phyloP scores from a whole-genome alignment of 2,888 invertebrate species.

The Orthosia gracilis region DNA sequence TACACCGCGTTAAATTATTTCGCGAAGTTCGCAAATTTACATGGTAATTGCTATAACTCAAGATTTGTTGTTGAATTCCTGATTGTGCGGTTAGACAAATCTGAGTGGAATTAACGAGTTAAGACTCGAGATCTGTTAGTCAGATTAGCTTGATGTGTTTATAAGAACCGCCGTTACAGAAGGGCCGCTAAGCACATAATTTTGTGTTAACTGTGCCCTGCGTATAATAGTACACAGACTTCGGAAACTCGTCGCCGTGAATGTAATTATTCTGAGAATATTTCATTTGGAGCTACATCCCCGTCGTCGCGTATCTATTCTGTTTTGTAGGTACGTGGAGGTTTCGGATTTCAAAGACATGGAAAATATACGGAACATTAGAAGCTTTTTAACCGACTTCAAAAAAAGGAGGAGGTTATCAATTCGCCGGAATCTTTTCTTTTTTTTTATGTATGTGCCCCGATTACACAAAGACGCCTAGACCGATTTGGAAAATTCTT shows the following conservation, averaged over 20 bases:
- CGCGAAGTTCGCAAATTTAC: constrained; percentile 90
- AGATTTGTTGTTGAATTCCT: constrained; percentile 89
- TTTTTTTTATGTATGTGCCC: too few relatives aligned
- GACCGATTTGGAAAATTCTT: too few relatives aligned
- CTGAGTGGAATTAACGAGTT: constrained; percentile 82
- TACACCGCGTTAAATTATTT: constrained; percentile 90
- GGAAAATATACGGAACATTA: constrained; percentile 8
- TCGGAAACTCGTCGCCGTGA: constrained; percentile 59
- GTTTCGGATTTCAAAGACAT: constrained; percentile 17
- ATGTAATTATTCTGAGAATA: constrained; percentile 63
- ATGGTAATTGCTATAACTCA: constrained; percentile 91
- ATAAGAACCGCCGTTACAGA: constrained; percentile 64
- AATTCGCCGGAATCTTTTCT: too few relatives aligned
- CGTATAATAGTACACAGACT: constrained; percentile 63
- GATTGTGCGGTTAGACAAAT: constrained; percentile 87
- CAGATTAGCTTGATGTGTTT: constrained; percentile 77
- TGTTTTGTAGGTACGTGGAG: constrained; percentile 14
- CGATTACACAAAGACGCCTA: too few relatives aligned
- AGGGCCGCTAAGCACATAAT: constrained; percentile 64
- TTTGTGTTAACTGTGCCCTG: constrained; percentile 65
- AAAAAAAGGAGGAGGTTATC: too few relatives aligned
- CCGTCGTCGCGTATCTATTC: constrained; percentile 20
- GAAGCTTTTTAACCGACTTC: constrained; percentile 15
- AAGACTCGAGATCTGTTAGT: constrained; percentile 77
- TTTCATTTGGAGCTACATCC: constrained; percentile 52